Conservation (phyloP, 1,140 invertebrate species). For the Copidosoma floridanum region DNA sequence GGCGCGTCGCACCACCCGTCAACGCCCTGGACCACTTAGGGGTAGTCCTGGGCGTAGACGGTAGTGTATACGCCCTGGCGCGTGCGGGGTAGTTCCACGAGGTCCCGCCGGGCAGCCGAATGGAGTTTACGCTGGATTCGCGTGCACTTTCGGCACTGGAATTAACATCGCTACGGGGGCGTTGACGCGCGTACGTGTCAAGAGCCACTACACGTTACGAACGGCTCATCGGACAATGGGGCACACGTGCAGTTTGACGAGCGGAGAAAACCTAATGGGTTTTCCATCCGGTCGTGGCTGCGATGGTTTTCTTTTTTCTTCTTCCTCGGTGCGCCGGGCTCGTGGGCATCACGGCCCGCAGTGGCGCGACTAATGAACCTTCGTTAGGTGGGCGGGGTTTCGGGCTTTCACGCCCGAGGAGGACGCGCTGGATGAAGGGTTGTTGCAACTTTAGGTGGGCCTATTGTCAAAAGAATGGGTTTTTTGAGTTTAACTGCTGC, state of each 20-base stretch:
- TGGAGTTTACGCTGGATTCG: neutral
- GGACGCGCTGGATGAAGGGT: no score
- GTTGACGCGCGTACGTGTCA: neutral
- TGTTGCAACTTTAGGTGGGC: no score
- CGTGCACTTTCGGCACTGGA: neutral
- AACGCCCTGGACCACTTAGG: conserved; percentile 52
- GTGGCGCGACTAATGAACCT: conserved; percentile 9
- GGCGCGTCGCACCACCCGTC: conserved; percentile 38
- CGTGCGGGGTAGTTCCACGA: neutral
- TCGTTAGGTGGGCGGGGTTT: conserved; percentile 16
- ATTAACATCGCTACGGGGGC: conserved; percentile 22
- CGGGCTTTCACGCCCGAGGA: no score
- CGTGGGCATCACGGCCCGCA: no score
- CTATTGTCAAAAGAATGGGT: no score
- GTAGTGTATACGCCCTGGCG: conserved; percentile 28
- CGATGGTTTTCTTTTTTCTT: no score
- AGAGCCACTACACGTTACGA: no score
- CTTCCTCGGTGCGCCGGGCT: neutral
- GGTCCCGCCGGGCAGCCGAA: conserved; percentile 8
- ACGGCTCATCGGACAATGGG: no score
- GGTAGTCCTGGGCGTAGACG: conserved; percentile 48
- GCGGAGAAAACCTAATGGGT: no score
- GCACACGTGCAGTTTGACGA: no score
- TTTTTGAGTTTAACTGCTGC: no score
- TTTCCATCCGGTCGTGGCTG: no score